Base-by-base conservation (phyloP, 2,888 invertebrate genomes). In the Helobdella robusta region DNA sequence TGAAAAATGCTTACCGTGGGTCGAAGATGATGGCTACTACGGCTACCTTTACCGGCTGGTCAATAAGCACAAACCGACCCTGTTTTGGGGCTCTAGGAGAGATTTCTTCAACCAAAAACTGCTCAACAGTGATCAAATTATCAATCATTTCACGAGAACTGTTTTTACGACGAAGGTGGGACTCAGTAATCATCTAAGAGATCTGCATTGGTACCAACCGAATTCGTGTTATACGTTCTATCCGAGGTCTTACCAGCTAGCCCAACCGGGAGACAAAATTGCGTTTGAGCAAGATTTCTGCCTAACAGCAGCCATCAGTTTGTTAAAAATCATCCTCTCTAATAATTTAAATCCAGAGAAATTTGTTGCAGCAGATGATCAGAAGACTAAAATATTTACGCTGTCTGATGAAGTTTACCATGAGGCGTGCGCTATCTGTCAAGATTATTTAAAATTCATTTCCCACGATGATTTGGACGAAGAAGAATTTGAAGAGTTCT, bases 161-260 rank as follows among this genome's bases (percentile, higher is more conserved):
- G 75, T 77, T 54, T 93, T 93, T 76, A 92, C 93, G 0, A 91
- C 92, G 0, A 94, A 94, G 83, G 91, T 91, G 77, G 32, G 67
- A 20, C 60, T 60, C 44, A 34, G 40, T 25, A 40, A 20, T 25
- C 35, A 60, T 30, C 44, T 60, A 11, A 23, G 46, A 23, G 60
- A 60, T 25, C 40, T 40, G 40, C 60, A 30, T 20, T 60, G 60
- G 60, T 44, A 44, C 44, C 44, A 35, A 2, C 40, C 40, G 25
- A 32, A 40, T 15, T 25, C 11, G 18, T 23, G 60, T 32, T 28
- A 60, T 6, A 40, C 2, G 18, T 63, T 63, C 20, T 63, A 63
- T 30, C 52, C 52, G 15, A 52, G 50, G 20, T 28, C 32, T 32
- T 52, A 63, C 23, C 63, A 52, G 32, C 20, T 63, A n/a, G 63